These are phyloP conservation scores for Vulpes vulpes DNA, from an alignment of 2,113 vertebrate genomes.

Conservation along the genomic window DNA sequence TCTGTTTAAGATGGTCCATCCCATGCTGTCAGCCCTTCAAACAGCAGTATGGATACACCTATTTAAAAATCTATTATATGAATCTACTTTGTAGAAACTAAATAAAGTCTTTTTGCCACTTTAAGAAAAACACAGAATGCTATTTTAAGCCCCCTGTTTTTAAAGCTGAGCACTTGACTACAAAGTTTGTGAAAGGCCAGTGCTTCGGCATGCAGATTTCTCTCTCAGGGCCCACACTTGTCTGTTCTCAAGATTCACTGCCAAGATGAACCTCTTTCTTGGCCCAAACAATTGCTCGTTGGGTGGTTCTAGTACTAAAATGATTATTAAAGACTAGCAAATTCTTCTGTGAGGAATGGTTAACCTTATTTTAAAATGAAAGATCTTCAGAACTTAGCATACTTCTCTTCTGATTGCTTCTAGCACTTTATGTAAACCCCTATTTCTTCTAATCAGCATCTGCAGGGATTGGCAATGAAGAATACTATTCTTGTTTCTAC, in stretches of 20 bases:
- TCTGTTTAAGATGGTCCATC: neutral
- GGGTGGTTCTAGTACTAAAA: slow-evolving; percentile 15
- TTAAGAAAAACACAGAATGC: slow-evolving; percentile 20
- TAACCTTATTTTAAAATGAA: slow-evolving; percentile 14
- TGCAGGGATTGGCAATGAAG: neutral
- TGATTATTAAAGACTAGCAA: neutral
- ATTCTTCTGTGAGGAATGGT: neutral
- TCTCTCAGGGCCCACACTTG: neutral
- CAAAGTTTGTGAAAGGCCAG: neutral
- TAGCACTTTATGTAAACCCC: neutral
- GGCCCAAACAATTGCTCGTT: neutral
- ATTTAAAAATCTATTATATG: neutral
- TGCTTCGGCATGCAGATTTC: neutral
- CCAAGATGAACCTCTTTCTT: neutral
- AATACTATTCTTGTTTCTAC: neutral
- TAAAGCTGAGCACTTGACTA: neutral
- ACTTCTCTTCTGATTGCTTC: neutral
- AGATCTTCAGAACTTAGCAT: neutral
- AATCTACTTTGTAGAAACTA: neutral
- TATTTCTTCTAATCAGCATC: neutral
- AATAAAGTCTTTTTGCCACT: slow-evolving; percentile 33
- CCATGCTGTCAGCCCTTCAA: neutral
- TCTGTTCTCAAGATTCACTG: slow-evolving; percentile 14
- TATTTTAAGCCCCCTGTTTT: neutral
- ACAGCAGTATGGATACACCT: neutral